Percentiles rank a stretch among this genome's conserved stretches.
These are phyloP conservation scores for Drosophila triauraria DNA, from an alignment of 1,140 invertebrate species.

Conservation along the genomic window DNA sequence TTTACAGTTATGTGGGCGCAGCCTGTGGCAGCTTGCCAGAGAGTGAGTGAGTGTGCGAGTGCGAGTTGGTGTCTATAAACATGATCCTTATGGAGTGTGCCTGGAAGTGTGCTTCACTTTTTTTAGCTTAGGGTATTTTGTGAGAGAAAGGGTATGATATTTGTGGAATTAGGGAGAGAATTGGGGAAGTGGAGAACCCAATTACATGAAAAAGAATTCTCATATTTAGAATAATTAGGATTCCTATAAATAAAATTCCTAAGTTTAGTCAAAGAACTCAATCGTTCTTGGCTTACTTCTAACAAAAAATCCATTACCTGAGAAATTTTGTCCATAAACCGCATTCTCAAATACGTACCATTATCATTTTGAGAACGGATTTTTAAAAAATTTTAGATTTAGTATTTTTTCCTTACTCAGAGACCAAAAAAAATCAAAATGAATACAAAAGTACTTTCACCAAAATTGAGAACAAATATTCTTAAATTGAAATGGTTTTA, in stretches of 20 bases:
- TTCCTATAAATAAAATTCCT: background rate
- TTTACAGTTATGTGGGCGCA: constrained; percentile 67
- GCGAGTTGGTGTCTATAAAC: constrained; percentile 71
- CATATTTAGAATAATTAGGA: background rate
- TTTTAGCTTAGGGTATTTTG: background rate
- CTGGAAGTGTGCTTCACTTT: constrained; percentile 65
- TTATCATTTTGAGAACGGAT: no score
- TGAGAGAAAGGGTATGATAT: background rate
- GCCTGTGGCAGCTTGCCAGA: constrained; percentile 6
- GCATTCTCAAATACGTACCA: no score
- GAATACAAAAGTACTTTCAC: no score
- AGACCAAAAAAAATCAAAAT: no score
- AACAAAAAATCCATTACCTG: background rate
- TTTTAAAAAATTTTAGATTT: background rate
- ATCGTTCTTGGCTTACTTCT: background rate
- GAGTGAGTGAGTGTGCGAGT: constrained; percentile 13
- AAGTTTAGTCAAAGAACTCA: background rate
- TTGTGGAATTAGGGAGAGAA: background rate
- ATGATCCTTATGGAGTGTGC: constrained; percentile 78
- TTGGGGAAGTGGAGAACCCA: no score
- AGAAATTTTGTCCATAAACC: background rate
- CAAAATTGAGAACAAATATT: no score
- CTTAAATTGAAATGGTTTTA: no score
- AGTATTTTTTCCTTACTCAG: no score
- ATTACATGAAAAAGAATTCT: background rate